These are phyloP conservation scores for Papilio polytes DNA, from an alignment of 1,140 invertebrate species.

Conservation along the genomic window DNA sequence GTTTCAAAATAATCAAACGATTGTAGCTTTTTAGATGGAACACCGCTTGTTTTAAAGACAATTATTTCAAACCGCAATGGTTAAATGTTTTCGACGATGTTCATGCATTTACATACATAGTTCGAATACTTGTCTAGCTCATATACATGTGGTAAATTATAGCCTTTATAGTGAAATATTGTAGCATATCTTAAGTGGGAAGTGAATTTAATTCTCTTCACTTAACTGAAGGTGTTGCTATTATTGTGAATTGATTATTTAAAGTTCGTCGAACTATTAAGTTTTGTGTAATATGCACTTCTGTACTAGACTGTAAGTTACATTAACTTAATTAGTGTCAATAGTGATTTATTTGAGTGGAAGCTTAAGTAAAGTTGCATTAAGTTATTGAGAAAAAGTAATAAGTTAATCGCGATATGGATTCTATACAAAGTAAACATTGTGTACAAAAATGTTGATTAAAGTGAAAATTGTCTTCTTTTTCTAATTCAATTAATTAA, in stretches of 20 bases:
- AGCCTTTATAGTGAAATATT: neutral
- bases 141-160: neutral
- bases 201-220: neutral
- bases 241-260: neutral
- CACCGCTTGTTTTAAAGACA: too few relatives aligned
- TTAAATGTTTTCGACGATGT: too few relatives aligned
- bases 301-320: neutral
- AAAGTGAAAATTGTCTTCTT: neutral
- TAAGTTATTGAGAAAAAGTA: constrained; percentile 18
- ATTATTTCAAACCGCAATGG: too few relatives aligned
- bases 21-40: too few relatives aligned
- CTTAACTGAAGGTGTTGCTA: neutral
- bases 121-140: too few relatives aligned
- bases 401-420: neutral
- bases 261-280: constrained; percentile 5
- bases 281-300: constrained; percentile 5
- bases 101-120: too few relatives aligned
- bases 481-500: too few relatives aligned
- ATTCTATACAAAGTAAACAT: neutral
- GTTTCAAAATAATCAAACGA: too few relatives aligned
- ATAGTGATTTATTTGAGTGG: constrained; percentile 17
- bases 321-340: constrained; percentile 23
- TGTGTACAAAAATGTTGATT: neutral
- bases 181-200: neutral
- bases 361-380: neutral